Percentiles rank a stretch among this genome's conserved stretches.
phyloP scores from a whole-genome alignment of 2,888 invertebrate species.

The Polymixis lichenea region DNA sequence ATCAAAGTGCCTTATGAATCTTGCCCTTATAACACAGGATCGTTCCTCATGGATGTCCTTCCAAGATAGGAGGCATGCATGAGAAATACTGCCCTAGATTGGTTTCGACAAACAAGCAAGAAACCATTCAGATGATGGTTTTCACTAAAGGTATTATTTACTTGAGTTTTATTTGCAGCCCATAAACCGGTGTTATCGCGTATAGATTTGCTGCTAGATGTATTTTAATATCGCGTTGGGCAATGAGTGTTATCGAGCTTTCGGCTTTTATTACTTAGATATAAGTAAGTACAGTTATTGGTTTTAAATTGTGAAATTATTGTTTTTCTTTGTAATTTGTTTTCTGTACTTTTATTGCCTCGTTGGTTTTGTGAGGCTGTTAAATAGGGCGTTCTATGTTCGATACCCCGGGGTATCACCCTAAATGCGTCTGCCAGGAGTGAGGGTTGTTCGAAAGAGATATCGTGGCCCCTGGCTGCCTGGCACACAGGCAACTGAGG shows the following conservation, averaged over 20 bases:
- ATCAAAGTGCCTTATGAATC: neutral
- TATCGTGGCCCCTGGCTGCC: no score
- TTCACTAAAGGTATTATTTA: slow-evolving; percentile 24
- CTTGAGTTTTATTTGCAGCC: slow-evolving; percentile 41
- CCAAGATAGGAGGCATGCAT: neutral
- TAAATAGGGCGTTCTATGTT: neutral
- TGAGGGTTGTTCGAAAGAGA: no score
- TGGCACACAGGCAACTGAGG: no score
- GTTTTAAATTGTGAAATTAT: slow-evolving; percentile 47
- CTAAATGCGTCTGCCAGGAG: no score
- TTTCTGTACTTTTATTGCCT: neutral
- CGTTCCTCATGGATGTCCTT: neutral
- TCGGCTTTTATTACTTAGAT: slow-evolving; percentile 64
- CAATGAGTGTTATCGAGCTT: slow-evolving; percentile 74
- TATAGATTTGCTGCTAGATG: slow-evolving; percentile 50
- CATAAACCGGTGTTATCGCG: slow-evolving; percentile 56
- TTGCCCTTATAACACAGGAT: neutral
- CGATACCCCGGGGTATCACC: neutral
- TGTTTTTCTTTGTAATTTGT: slow-evolving; percentile 4
- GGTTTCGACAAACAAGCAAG: neutral
- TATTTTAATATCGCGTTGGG: slow-evolving; percentile 61
- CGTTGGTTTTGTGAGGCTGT: neutral
- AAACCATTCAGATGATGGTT: neutral
- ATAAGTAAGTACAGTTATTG: neutral
- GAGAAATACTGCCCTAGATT: neutral